These are phyloP conservation scores for Corythornis cristatus DNA, from an alignment of 2,113 vertebrate species.

Conservation along the genomic window DNA sequence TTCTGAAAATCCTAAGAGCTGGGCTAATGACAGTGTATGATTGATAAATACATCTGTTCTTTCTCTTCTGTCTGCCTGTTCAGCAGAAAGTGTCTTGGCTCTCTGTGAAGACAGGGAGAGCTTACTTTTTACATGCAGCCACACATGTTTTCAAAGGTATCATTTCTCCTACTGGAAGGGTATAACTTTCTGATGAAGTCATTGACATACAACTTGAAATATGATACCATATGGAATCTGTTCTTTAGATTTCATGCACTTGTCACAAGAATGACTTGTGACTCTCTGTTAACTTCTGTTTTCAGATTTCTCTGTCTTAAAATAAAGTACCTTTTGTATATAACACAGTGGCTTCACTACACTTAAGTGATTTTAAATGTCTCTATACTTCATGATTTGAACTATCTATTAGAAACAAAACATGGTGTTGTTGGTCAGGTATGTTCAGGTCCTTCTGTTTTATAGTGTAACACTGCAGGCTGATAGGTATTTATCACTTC, in stretches of 20 bases:
- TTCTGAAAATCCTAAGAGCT: slow-evolving; percentile 12
- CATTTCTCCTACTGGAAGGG: slow-evolving; percentile 38
- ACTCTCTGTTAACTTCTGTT: slow-evolving; percentile 45
- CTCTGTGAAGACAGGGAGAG: slow-evolving; percentile 52
- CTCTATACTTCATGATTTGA: not conserved
- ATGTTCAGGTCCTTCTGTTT: slow-evolving; percentile 31
- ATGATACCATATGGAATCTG: slow-evolving; percentile 65
- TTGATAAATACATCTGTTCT: slow-evolving; percentile 74
- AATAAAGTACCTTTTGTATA: not conserved
- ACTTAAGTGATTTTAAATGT: not conserved
- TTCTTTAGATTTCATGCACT: slow-evolving; percentile 67
- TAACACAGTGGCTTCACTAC: not conserved
- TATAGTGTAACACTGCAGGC: slow-evolving; percentile 25
- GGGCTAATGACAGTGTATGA: slow-evolving; percentile 49
- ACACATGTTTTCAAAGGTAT: slow-evolving; percentile 56
- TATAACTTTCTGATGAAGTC: slow-evolving; percentile 74
- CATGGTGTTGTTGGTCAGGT: not conserved
- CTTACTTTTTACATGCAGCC: slow-evolving; percentile 71
- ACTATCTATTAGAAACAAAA: not conserved
- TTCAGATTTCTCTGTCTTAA: not conserved
- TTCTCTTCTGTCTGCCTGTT: slow-evolving; percentile 64
- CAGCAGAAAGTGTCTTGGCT: slow-evolving; percentile 67
- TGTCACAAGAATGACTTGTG: slow-evolving; percentile 63
- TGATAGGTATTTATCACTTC: slow-evolving; percentile 58
- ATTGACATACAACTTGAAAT: slow-evolving; percentile 69